Evolutionary conservation across 1,140 invertebrate species (phyloP).

Genomic region (Zaprionus nigranus): DNA sequence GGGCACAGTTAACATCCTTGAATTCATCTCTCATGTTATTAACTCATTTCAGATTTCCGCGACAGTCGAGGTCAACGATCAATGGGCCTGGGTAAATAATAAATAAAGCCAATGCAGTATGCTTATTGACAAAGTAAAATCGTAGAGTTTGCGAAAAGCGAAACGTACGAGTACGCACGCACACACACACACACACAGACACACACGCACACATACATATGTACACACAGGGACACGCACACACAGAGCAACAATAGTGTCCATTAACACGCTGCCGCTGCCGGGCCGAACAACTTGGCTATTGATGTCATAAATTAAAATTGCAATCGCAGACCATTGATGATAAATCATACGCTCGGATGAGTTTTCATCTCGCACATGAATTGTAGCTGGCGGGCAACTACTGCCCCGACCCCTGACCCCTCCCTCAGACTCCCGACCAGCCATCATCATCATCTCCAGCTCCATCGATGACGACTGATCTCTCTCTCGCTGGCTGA

Average conservation of each 20-base stretch:
- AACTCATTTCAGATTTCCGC: neutral
- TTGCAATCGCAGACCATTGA: conserved; percentile 65
- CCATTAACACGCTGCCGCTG: conserved; percentile 62
- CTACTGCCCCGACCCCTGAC: conserved; percentile 7
- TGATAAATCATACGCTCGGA: conserved; percentile 64
- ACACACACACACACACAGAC: conserved; percentile 13
- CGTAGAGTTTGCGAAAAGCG: neutral
- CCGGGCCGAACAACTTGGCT: conserved; percentile 57
- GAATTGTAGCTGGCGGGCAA: conserved; percentile 61
- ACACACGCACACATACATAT: conserved; percentile 19
- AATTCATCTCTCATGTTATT: neutral
- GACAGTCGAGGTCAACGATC: conserved; percentile 1
- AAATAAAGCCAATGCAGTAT: conserved; percentile 9
- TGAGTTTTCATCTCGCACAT: conserved; percentile 67
- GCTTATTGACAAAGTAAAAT: conserved; percentile 12
- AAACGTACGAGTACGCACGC: conserved; percentile 10
- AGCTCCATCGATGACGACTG: conserved; percentile 1
- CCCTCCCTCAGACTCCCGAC: neutral
- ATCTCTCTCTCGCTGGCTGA: neutral
- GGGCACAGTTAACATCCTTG: neutral
- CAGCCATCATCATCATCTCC: neutral
- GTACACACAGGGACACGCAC: conserved; percentile 28
- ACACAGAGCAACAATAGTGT: conserved; percentile 61
- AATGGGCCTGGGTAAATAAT: neutral
- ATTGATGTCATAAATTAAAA: conserved; percentile 67